Evolutionary conservation across 2,797 vertebrate species (phyloP).

Genomic region (Arrhamphus sclerolepis): DNA sequence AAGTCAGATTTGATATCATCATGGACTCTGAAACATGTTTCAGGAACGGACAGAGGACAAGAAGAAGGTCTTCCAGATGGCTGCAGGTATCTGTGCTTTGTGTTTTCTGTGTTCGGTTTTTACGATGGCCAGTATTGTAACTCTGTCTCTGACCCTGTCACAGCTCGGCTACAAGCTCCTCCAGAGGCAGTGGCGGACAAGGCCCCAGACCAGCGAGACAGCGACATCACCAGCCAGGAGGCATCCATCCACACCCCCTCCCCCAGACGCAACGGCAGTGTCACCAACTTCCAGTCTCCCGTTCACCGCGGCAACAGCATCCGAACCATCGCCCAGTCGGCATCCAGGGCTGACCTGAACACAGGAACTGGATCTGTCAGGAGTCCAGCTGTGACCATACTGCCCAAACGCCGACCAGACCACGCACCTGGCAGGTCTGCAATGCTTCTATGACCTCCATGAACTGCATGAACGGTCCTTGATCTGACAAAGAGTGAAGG

Average conservation of each 20-base stretch:
- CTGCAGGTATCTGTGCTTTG: constrained; percentile 82
- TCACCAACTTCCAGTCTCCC: constrained; percentile 82
- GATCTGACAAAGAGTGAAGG: too few species aligned
- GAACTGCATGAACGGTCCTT: too few species aligned
- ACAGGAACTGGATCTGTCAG: constrained; percentile 59
- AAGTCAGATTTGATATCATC: too few species aligned
- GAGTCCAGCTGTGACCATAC: constrained; percentile 71
- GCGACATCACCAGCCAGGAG: constrained; percentile 82
- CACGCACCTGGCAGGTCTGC: constrained; percentile 75
- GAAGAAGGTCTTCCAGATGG: constrained; percentile 93
- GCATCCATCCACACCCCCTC: constrained; percentile 77
- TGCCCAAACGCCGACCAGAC: constrained; percentile 77
- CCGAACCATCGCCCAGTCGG: constrained; percentile 84
- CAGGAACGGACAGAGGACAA: constrained; percentile 95
- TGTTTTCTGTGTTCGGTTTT: background rate
- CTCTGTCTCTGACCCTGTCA: background rate
- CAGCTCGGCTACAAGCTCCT: constrained; percentile 87
- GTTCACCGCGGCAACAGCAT: constrained; percentile 79
- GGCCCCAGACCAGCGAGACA: constrained; percentile 81
- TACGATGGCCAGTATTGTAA: background rate
- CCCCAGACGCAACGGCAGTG: constrained; percentile 81
- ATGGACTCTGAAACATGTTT: too few species aligned
- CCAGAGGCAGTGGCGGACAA: constrained; percentile 80
- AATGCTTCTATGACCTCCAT: too few species aligned
- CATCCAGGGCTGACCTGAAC: constrained; percentile 72